Evolutionary conservation across 1,140 invertebrate genomes (phyloP).

Genomic region (Physella acuta): DNA sequence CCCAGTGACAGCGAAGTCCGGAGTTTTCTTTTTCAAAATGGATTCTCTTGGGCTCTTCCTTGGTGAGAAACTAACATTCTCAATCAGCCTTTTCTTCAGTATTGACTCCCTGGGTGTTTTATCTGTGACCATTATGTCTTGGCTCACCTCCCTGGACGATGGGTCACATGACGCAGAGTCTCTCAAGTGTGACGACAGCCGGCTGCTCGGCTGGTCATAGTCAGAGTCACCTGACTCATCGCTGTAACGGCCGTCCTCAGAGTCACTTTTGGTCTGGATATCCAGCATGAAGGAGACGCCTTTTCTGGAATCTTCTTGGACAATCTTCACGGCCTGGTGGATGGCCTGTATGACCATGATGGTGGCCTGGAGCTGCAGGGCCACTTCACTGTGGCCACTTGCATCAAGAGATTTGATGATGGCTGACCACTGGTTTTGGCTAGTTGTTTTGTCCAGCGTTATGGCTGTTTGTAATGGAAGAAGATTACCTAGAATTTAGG

Average conservation of each 20-base stretch:
- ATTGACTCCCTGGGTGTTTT: not conserved
- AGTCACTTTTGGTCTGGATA: slow-evolving; percentile 8
- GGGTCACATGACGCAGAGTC: slow-evolving; percentile 6
- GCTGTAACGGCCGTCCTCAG: not conserved
- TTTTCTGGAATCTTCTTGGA: slow-evolving; percentile 9
- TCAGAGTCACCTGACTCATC: no score
- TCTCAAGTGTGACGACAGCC: not conserved
- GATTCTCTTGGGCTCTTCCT: not conserved
- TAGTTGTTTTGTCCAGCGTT: slow-evolving; percentile 3
- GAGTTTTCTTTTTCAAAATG: not conserved
- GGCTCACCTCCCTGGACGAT: slow-evolving; percentile 9
- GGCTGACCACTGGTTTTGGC: slow-evolving; percentile 14
- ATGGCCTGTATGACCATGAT: slow-evolving; percentile 2
- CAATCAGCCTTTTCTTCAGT: slow-evolving; percentile 8
- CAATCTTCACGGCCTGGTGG: not conserved
- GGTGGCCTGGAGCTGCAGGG: not conserved
- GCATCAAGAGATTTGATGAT: not conserved
- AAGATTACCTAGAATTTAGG: not conserved
- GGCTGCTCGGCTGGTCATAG: not conserved
- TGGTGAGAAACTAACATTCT: no score
- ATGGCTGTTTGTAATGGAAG: not conserved
- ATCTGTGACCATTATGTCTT: not conserved
- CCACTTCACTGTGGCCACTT: not conserved
- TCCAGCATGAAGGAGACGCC: not conserved
- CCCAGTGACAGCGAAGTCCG: no score